Evolutionary conservation across 2,888 invertebrate genomes (phyloP), one percentile per base, ranked within the genome.

Genomic region (Caenorhabditis becei): DNA sequence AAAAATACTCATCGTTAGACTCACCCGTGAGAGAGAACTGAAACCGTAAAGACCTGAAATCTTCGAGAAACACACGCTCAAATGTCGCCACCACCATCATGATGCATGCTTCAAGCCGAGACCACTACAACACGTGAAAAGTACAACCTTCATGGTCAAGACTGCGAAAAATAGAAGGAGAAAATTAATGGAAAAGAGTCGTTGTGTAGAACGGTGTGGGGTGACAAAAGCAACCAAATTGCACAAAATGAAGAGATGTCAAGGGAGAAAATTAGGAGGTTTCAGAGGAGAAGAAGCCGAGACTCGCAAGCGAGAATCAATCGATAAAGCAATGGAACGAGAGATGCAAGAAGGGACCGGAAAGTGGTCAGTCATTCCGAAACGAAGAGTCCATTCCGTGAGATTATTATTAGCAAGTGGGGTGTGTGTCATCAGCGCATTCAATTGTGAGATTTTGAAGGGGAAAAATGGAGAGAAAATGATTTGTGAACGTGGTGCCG

Each of bases 351-450:
- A 16, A 14, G 41, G 41, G 41, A 54, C 54, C 24, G 26, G n/a
- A 54, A n/a, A 28, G 28, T 28, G 54, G 28, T 41, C 41, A 16
- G 16, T 41, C 10, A 10, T 5, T 41, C 2, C 23, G n/a, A 54
- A 14, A 14, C 26, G 11, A 28, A 16, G 41, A 3, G 5, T 41
- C 41, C 66, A 66, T 66, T 66, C 65, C 66, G 66, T 66, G 66
- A 53, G 65, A 65, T 53, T 65, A 65, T 65, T 49, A 63, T 49
- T 63, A 63, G 26, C 35, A 53, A 47, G 49, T 23, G 51, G 63
- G 47, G 41, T 41, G 51, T 65, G 54, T 20, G 26, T 61, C 41
- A 61, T 41, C 41, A 61, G 61, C 18, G 61, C 44, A 24, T 41
- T 61, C 44, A 23, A 20, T 18, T 8, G 61, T 54, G 54, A 54